These are phyloP conservation scores for Tuta absoluta DNA, from an alignment of 2,888 invertebrate species.

Conservation along the genomic window DNA sequence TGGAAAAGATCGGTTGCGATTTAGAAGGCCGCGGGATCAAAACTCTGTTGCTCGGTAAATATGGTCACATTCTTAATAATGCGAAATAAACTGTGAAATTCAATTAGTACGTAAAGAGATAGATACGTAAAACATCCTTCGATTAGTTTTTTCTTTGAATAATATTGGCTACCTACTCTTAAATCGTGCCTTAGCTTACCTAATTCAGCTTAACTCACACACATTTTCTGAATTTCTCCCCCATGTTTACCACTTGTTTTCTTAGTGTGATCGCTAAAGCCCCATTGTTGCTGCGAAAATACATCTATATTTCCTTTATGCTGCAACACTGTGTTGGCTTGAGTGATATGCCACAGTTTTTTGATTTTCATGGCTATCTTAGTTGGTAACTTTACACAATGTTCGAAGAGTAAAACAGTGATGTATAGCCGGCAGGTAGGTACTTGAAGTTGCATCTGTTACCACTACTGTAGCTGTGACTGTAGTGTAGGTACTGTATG, in stretches of 20 bases:
- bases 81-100: no score
- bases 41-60: not conserved
- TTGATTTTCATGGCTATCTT: not conserved
- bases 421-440: not conserved
- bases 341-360: not conserved
- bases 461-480: not conserved
- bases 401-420: not conserved
- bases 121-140: not conserved
- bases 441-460: not conserved
- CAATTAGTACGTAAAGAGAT: no score
- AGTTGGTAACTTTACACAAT: not conserved
- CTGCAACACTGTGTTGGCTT: no score
- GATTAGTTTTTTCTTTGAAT: not conserved
- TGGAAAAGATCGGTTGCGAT: not conserved
- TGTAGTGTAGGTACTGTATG: not conserved
- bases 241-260: not conserved
- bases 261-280: conserved; percentile 13
- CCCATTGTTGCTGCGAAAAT: not conserved
- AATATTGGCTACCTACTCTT: not conserved
- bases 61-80: not conserved
- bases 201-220: not conserved
- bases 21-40: not conserved
- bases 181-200: not conserved
- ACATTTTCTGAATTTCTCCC: not conserved
- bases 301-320: conserved; percentile 7